Percentiles rank a stretch among this genome's conserved stretches.
phyloP scores from a whole-genome alignment of 2,797 vertebrate genomes.

The Allobates femoralis region DNA sequence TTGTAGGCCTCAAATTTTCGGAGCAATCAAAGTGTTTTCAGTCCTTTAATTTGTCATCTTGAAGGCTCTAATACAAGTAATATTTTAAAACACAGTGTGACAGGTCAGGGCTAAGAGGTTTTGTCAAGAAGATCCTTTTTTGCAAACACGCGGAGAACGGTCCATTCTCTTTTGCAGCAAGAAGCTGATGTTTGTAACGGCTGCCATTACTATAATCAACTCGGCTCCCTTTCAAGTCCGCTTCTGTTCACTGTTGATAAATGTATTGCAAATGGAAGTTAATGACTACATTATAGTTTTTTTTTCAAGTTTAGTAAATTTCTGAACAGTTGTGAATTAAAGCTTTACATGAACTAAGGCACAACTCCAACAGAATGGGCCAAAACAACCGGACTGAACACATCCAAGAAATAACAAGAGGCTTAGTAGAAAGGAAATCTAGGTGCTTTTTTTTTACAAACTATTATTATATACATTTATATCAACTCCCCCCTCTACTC shows the following conservation, averaged over 20 bases:
- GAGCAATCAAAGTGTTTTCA: neutral
- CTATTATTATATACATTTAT: too few relatives aligned
- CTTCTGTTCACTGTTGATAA: slow-evolving; percentile 40
- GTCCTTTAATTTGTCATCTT: slow-evolving; percentile 28
- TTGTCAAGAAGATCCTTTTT: slow-evolving; percentile 14
- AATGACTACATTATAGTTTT: slow-evolving; percentile 9
- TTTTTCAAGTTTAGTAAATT: slow-evolving; percentile 44
- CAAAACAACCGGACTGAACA: slow-evolving; percentile 20
- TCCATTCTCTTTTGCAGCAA: neutral
- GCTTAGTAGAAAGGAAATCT: slow-evolving; percentile 7
- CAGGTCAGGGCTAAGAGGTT: slow-evolving; percentile 32
- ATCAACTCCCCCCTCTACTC: too few relatives aligned
- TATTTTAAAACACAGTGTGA: slow-evolving; percentile 9
- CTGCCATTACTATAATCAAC: slow-evolving; percentile 48
- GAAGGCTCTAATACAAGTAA: slow-evolving; percentile 16
- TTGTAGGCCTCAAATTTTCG: neutral
- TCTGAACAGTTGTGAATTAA: slow-evolving; percentile 23
- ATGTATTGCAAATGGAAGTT: slow-evolving; percentile 43
- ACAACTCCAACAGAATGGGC: neutral
- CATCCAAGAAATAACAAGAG: slow-evolving; percentile 5
- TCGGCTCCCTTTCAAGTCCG: slow-evolving; percentile 36
- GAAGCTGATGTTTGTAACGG: slow-evolving; percentile 37
- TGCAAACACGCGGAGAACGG: slow-evolving; percentile 16
- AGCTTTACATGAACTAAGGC: slow-evolving; percentile 26
- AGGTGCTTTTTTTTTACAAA: neutral